phyloP scores from a whole-genome alignment of 2,888 invertebrate genomes.

The Tachina lurida region DNA sequence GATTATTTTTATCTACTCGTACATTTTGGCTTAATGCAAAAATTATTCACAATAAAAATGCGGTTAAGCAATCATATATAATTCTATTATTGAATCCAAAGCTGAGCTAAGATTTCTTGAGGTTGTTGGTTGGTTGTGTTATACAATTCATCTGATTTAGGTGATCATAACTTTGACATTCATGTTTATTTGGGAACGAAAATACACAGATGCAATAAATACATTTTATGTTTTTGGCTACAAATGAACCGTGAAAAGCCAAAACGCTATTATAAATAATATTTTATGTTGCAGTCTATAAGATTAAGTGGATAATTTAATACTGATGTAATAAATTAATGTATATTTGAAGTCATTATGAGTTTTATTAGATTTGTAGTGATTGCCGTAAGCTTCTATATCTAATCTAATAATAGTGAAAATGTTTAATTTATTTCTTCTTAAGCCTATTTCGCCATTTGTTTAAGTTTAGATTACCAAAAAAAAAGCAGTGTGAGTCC shows the following conservation, averaged over 20 bases:
- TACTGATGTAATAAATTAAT: neutral
- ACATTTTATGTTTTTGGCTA: constrained; percentile 7
- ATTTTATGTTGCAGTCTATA: neutral
- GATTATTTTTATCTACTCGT: constrained; percentile 2
- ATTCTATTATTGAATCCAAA: constrained; percentile 7
- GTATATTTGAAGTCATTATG: neutral
- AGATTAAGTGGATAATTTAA: constrained; percentile 48
- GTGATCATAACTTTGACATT: constrained; percentile 1
- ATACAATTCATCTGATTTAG: constrained; percentile 24
- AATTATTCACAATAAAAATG: constrained; percentile 64
- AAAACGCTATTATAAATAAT: constrained; percentile 17
- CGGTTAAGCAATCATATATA: constrained; percentile 50
- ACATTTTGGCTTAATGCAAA: constrained; percentile 47
- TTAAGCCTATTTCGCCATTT: too few relatives aligned
- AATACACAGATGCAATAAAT: neutral
- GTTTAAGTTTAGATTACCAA: too few relatives aligned
- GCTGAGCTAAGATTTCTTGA: constrained; percentile 8
- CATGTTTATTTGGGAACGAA: constrained; percentile 5
- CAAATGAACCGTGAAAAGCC: constrained; percentile 44
- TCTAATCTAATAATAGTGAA: neutral
- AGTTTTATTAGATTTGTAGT: neutral
- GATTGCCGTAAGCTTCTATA: neutral
- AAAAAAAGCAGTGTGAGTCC: too few relatives aligned
- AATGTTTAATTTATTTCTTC: neutral
- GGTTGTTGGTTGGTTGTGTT: constrained; percentile 27